phyloP scores from a whole-genome alignment of 2,113 vertebrate species.

The Pollimyrus isidori region DNA sequence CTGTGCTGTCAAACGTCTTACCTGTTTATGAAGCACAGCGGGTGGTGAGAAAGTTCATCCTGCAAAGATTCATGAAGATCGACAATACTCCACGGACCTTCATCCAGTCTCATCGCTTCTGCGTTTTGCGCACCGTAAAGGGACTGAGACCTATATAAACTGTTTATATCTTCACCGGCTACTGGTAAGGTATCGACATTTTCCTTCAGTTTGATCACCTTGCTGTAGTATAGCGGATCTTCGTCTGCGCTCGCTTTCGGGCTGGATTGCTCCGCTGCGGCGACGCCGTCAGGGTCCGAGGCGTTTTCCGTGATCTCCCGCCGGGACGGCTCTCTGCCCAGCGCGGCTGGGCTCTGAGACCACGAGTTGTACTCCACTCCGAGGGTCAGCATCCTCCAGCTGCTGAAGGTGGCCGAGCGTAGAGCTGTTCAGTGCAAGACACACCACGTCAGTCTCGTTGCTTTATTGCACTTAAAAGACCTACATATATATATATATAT shows the following conservation, averaged over 20 bases:
- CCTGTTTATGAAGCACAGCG: conserved; percentile 33
- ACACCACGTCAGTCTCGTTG: not conserved
- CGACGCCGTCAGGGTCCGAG: not conserved
- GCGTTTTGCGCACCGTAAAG: not conserved
- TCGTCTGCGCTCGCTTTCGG: conserved; percentile 8
- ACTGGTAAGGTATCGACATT: not conserved
- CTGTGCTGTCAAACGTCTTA: conserved; percentile 25
- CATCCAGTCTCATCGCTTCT: not conserved
- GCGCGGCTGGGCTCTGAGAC: conserved; percentile 31
- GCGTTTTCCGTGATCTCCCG: not conserved
- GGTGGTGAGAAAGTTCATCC: not conserved
- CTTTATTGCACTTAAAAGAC: not conserved
- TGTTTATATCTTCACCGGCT: not conserved
- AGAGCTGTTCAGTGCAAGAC: conserved; percentile 39
- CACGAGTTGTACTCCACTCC: conserved; percentile 56
- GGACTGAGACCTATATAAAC: not conserved
- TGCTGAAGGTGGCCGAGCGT: conserved; percentile 47
- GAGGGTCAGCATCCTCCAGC: conserved; percentile 62
- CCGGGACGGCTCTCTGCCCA: conserved; percentile 15
- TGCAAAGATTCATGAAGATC: conserved; percentile 40
- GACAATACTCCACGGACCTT: conserved; percentile 28
- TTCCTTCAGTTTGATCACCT: conserved; percentile 33
- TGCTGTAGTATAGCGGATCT: conserved; percentile 25
- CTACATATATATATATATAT: no score
- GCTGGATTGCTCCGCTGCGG: not conserved